Conservation (phyloP, 2,888 invertebrate genomes). For the Hymenopus coronatus region DNA sequence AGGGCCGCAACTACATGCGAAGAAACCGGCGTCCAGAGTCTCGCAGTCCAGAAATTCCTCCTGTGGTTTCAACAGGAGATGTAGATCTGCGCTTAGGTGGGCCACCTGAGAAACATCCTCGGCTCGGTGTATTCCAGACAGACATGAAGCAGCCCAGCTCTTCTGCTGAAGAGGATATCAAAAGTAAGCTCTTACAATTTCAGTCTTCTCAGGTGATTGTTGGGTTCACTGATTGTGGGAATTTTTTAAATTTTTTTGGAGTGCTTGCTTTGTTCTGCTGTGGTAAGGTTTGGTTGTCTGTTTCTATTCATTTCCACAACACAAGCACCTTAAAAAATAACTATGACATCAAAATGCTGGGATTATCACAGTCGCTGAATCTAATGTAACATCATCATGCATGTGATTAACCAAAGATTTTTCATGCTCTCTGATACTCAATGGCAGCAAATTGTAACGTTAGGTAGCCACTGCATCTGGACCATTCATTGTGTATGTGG, state of each 20-base stretch:
- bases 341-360: too few species aligned
- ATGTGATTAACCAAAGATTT: too few species aligned
- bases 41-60: constrained; percentile 47
- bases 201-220: constrained; percentile 39
- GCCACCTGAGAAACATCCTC: constrained; percentile 47
- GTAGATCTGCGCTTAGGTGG: constrained; percentile 46
- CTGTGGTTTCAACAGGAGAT: constrained; percentile 40
- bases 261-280: not conserved
- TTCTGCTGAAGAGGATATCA: constrained; percentile 16
- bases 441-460: too few species aligned
- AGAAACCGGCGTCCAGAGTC: constrained; percentile 59
- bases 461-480: too few species aligned
- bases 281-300: not conserved
- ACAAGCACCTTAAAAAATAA: too few species aligned
- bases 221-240: not conserved
- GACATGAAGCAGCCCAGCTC: constrained; percentile 1
- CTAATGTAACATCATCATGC: too few species aligned
- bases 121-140: constrained; percentile 40
- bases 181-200: constrained; percentile 31
- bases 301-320: not conserved
- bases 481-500: too few species aligned
- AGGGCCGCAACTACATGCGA: constrained; percentile 62
- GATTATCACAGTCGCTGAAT: too few species aligned
- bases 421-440: too few species aligned
- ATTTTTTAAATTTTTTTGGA: not conserved